Base-by-base conservation (phyloP, 2,113 vertebrate species). In the Indicator indicator region DNA sequence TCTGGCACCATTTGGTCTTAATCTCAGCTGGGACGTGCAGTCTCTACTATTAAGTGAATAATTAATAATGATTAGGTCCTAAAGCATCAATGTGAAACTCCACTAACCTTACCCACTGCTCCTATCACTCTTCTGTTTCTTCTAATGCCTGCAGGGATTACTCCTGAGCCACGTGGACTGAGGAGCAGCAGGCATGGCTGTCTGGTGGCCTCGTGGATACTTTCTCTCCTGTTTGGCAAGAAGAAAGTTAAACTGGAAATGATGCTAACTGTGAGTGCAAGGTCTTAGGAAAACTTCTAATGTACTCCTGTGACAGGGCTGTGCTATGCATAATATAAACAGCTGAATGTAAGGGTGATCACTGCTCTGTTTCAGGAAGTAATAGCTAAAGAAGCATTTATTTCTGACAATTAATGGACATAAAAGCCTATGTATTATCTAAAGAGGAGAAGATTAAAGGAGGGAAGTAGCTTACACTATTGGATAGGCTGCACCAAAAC, bases 351-450 rank as follows among this genome's bases (percentile, higher is more conserved):
- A 95, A 97, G 93, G 83, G 86, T 97, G 96, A 97, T 97, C 91
- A 12, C 97, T 90, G 89, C 90, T 97, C 97, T 94, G 95, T 93
- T 97, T 95, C 96, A 97, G 96, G 96, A 98, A 97, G 97, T 96
- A 96, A 97, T 95, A 96, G 95, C 93, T 96, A 96, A 97, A 95
- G 89, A 86, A 97, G 74, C 95, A 91, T 96, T 97, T 95, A 95
- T 95, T 95, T 90, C 97, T 97, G 94, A 94, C 89, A 98, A 97
- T 97, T 97, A 97, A 97, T 97, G 95, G 92, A 97, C 97, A 97
- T 96, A 96, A 97, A 98, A 98, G 92, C 95, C 92, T 87, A 92
- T 67, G 86, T 91, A 93, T 95, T 97, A 97, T 95, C 96, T 97
- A 74, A 94, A 95, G 95, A 97, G 95, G 36, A 86, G 85, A 96